Percentiles rank a stretch among this genome's conserved stretches.
phyloP scores from a whole-genome alignment of 1,140 invertebrate genomes.

The Drosophila repleta region DNA sequence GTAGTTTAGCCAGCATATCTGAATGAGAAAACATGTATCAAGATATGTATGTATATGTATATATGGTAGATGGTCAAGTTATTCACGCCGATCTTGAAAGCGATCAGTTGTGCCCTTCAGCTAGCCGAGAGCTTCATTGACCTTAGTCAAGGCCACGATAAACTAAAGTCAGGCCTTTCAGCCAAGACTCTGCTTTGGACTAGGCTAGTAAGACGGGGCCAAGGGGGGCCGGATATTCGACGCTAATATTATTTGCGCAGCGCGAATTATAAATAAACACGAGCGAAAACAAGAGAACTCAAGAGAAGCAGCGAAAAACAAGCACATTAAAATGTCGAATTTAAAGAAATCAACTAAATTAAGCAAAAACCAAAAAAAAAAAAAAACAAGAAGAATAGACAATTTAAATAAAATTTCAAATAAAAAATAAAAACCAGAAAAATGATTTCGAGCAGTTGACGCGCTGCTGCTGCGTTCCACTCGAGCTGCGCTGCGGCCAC shows the following conservation, averaged over 20 bases:
- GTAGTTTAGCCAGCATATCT: too few relatives aligned
- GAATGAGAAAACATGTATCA: too few relatives aligned
- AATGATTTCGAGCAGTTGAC: conserved; percentile 49
- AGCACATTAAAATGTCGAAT: conserved; percentile 44
- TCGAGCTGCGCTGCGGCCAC: conserved; percentile 30
- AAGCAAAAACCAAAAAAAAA: conserved; percentile 18
- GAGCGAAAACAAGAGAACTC: neutral
- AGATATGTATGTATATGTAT: too few relatives aligned
- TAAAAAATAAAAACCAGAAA: conserved; percentile 16
- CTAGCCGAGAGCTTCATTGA: neutral
- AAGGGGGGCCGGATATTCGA: neutral
- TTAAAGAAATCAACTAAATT: conserved; percentile 45
- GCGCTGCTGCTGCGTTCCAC: conserved; percentile 34
- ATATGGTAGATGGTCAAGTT: too few relatives aligned
- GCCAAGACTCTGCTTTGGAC: neutral
- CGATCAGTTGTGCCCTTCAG: neutral
- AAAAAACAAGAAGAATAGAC: neutral
- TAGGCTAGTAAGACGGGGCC: neutral
- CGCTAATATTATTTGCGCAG: conserved; percentile 29
- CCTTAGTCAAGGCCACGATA: conserved; percentile 23
- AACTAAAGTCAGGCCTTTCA: conserved; percentile 4
- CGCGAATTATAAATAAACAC: conserved; percentile 46
- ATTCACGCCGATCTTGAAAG: neutral
- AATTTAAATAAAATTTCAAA: conserved; percentile 14
- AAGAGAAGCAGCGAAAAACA: conserved; percentile 18